phyloP scores from a whole-genome alignment of 2,113 vertebrate genomes.

The Perognathus longimembris region DNA sequence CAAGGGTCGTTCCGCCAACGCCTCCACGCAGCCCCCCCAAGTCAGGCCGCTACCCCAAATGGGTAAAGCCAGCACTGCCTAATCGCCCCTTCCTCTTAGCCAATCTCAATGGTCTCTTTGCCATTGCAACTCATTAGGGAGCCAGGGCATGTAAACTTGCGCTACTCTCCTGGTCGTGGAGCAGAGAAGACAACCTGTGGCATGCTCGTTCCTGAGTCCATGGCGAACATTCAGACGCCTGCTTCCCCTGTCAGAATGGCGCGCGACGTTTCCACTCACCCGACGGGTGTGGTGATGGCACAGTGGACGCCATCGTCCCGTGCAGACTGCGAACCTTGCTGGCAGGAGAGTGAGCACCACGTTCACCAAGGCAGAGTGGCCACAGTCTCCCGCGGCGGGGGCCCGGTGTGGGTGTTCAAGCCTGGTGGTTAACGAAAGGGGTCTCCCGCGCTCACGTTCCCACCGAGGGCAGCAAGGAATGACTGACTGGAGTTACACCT shows the following conservation, averaged over 20 bases:
- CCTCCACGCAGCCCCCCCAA: background rate
- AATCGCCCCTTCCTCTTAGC: background rate
- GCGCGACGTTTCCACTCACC: background rate
- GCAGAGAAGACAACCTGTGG: background rate
- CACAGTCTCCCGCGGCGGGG: too few relatives aligned
- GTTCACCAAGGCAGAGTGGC: background rate
- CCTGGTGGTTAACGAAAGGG: too few relatives aligned
- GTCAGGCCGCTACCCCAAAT: background rate
- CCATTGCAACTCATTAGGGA: background rate
- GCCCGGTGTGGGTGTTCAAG: too few relatives aligned
- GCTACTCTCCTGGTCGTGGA: background rate
- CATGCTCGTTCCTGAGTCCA: background rate
- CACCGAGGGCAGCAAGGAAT: too few relatives aligned
- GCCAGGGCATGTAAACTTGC: background rate
- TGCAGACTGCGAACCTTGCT: background rate
- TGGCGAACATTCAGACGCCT: background rate
- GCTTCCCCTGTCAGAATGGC: background rate
- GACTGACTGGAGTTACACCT: too few relatives aligned
- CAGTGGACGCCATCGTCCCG: fast-evolving
- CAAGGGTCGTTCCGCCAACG: background rate
- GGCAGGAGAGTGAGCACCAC: fast-evolving
- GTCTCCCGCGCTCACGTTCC: background rate
- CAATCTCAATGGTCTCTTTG: slow-evolving; percentile 35
- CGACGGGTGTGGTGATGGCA: fast-evolving
- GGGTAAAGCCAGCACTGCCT: background rate